These are phyloP conservation scores for Rhinoraja longicauda DNA, from an alignment of 2,797 vertebrate genomes.

Conservation along the genomic window DNA sequence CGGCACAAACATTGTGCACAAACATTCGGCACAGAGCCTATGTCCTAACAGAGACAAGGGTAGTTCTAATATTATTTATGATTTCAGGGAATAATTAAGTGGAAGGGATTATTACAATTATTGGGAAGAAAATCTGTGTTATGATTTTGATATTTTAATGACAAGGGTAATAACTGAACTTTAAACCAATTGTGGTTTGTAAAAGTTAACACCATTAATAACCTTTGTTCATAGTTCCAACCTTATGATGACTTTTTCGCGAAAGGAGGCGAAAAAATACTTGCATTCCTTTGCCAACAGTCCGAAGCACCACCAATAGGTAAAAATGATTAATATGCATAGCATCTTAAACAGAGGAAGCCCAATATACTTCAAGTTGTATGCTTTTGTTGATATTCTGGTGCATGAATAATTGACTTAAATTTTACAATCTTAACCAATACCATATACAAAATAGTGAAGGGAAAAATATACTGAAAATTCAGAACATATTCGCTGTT, in stretches of 20 bases:
- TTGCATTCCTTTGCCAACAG: conserved; percentile 72
- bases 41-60: too few relatives aligned
- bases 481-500: not conserved
- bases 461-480: not conserved
- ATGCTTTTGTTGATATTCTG: too few relatives aligned
- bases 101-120: not conserved
- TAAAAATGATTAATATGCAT: conserved; percentile 47
- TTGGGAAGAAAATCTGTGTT: not conserved
- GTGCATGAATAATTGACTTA: not conserved
- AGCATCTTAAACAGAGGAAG: not conserved
- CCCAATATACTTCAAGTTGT: too few relatives aligned
- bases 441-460: not conserved
- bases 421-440: not conserved
- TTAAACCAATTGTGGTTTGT: not conserved
- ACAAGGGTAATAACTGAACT: not conserved
- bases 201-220: conserved; percentile 35
- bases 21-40: too few relatives aligned
- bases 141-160: not conserved
- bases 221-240: conserved; percentile 57
- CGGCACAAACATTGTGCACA: too few relatives aligned
- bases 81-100: not conserved
- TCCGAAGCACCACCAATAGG: conserved; percentile 60
- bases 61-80: not conserved
- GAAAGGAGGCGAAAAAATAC: conserved; percentile 58
- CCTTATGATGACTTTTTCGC: conserved; percentile 63